Evolutionary conservation across 2,113 vertebrate species (phyloP).

Genomic region (Ginglymostoma cirratum): DNA sequence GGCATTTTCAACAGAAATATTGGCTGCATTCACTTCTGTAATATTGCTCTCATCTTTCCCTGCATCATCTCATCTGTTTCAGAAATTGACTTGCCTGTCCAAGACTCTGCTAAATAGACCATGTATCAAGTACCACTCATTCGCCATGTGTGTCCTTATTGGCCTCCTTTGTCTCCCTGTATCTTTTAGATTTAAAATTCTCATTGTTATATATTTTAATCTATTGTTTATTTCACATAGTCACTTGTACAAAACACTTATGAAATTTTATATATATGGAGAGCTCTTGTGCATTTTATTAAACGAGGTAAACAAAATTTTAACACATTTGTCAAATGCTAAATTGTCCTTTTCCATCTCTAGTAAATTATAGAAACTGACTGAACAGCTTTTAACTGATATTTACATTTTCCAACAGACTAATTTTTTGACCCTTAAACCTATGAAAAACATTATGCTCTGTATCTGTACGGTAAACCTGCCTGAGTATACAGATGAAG

Average conservation of each 20-base stretch:
- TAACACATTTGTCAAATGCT: background rate
- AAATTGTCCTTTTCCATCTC: background rate
- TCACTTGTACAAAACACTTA: background rate
- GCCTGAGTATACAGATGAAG: conserved; percentile 45
- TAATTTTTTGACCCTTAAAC: conserved; percentile 56
- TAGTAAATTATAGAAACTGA: background rate
- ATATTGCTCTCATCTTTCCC: background rate
- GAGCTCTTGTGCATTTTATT: background rate
- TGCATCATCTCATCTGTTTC: background rate
- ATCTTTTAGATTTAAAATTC: background rate
- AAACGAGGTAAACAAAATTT: background rate
- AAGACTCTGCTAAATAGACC: too few relatives aligned
- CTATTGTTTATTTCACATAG: background rate
- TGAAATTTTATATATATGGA: background rate
- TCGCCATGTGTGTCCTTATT: too few relatives aligned
- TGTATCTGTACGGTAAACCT: conserved; percentile 50
- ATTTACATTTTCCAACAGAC: conserved; percentile 46
- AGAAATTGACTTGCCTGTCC: background rate
- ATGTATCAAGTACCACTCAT: too few relatives aligned
- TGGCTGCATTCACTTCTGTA: background rate
- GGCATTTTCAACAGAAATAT: background rate
- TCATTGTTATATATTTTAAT: background rate
- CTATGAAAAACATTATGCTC: conserved; percentile 56
- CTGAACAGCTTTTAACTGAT: background rate
- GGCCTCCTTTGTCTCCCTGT: background rate